These are phyloP conservation scores for Aspidiotus destructor DNA, from an alignment of 2,888 invertebrate genomes.

Conservation along the genomic window DNA sequence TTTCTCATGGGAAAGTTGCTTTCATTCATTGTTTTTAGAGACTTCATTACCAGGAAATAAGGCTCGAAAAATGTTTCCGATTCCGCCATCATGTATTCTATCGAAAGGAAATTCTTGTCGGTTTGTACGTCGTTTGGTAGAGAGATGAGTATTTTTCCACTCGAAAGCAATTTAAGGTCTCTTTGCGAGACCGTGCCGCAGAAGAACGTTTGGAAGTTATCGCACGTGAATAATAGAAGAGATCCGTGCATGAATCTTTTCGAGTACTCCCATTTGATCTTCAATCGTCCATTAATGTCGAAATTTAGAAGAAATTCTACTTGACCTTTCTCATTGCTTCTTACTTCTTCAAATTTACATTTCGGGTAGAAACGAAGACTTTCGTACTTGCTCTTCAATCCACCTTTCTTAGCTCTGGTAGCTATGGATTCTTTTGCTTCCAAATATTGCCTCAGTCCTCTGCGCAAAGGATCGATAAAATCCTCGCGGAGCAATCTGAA, in stretches of 20 bases:
- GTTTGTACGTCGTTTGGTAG: conserved; percentile 10
- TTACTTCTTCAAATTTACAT: conserved; percentile 12
- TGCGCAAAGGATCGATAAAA: conserved; percentile 61
- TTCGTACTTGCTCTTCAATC: conserved; percentile 44
- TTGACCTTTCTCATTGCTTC: conserved; percentile 35
- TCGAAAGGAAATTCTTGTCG: neutral
- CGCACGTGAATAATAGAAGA: conserved; percentile 59
- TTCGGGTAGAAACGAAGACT: conserved; percentile 59
- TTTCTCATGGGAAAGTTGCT: conserved; percentile 56
- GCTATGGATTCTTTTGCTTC: neutral
- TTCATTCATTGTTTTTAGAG: conserved; percentile 51
- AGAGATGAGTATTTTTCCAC: conserved; percentile 21
- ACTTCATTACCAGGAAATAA: conserved; percentile 61
- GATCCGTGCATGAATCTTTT: conserved; percentile 62
- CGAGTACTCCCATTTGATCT: conserved; percentile 45
- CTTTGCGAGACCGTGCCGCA: conserved; percentile 57
- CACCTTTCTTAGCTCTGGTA: neutral
- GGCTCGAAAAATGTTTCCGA: conserved; percentile 73
- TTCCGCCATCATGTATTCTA: conserved; percentile 43
- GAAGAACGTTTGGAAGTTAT: conserved; percentile 57
- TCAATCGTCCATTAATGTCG: conserved; percentile 13
- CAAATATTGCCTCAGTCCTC: conserved; percentile 44
- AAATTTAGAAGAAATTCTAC: conserved; percentile 35
- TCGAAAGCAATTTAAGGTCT: conserved; percentile 40
- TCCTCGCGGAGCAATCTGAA: conserved; percentile 70